phyloP scores from a whole-genome alignment of 2,888 invertebrate species.

The Tenthredo distinguenda region DNA sequence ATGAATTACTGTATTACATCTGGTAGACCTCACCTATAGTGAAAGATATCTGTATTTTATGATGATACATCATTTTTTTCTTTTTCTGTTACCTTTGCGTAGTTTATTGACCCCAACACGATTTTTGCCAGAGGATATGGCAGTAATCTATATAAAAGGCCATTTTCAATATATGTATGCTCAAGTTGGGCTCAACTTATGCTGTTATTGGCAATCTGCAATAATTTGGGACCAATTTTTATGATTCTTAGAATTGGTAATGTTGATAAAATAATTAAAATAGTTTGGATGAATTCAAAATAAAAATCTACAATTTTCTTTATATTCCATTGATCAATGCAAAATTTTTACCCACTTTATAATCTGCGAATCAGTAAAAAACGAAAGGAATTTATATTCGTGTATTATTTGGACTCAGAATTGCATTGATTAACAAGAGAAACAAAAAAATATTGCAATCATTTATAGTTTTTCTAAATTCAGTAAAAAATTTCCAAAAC shows the following conservation, averaged over 20 bases:
- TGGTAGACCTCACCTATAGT: not conserved
- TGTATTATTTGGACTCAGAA: not conserved
- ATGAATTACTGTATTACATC: not conserved
- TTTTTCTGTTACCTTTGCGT: not conserved
- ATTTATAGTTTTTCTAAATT: not conserved
- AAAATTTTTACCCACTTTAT: not conserved
- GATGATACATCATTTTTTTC: not conserved
- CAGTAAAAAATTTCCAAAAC: not conserved
- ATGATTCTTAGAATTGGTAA: not conserved
- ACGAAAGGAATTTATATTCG: not conserved
- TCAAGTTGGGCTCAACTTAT: not conserved
- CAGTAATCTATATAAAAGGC: slow-evolving; percentile 9
- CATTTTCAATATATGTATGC: not conserved
- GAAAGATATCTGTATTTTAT: not conserved
- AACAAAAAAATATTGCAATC: not conserved
- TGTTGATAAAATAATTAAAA: not conserved
- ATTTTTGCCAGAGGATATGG: slow-evolving; percentile 25
- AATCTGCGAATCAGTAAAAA: not conserved
- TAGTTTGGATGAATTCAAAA: not conserved
- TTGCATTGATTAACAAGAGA: not conserved
- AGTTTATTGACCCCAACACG: slow-evolving; percentile 40
- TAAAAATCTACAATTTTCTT: not conserved
- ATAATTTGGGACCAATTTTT: not conserved
- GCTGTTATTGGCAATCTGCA: not conserved
- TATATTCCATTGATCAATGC: not conserved